Conservation (phyloP, 2,888 invertebrate species). For the Pyrgus malvae region DNA sequence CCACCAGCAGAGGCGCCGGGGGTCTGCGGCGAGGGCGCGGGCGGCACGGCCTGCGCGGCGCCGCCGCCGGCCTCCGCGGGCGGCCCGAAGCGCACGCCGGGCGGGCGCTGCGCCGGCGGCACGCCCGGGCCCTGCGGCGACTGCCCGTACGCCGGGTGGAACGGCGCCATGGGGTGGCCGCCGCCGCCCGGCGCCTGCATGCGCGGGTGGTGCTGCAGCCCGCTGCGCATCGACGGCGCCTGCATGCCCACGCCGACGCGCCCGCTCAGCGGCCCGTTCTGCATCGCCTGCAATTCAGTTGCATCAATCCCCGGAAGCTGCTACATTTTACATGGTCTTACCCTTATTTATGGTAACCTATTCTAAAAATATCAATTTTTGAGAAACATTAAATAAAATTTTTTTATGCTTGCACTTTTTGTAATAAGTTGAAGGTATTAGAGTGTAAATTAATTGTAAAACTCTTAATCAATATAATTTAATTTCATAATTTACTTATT, state of each 20-base stretch:
- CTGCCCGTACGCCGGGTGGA: slow-evolving; percentile 81
- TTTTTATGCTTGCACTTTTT: too few relatives aligned
- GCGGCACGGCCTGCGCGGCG: slow-evolving; percentile 88
- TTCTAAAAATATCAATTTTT: too few relatives aligned
- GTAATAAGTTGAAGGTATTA: too few relatives aligned
- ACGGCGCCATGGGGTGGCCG: slow-evolving; percentile 80
- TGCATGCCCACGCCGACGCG: slow-evolving; percentile 62
- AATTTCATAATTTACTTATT: too few relatives aligned
- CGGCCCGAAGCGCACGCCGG: slow-evolving; percentile 54
- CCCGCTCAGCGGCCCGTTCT: slow-evolving; percentile 89
- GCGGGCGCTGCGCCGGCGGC: slow-evolving; percentile 46
- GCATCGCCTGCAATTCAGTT: slow-evolving; percentile 79
- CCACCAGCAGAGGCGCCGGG: slow-evolving; percentile 88
- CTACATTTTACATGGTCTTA: too few relatives aligned
- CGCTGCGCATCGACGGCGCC: slow-evolving; percentile 71
- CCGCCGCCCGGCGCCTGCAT: slow-evolving; percentile 72
- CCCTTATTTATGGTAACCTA: too few relatives aligned
- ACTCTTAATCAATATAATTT: too few relatives aligned
- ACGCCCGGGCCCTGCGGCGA: slow-evolving; percentile 72
- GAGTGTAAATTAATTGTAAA: too few relatives aligned
- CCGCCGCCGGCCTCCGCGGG: slow-evolving; percentile 65
- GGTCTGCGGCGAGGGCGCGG: slow-evolving; percentile 89
- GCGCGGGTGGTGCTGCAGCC: slow-evolving; percentile 81
- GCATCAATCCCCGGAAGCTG: too few relatives aligned
- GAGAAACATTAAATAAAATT: too few relatives aligned